Base-by-base conservation (phyloP, 2,113 vertebrate species). In the Leptobrachium leishanense region DNA sequence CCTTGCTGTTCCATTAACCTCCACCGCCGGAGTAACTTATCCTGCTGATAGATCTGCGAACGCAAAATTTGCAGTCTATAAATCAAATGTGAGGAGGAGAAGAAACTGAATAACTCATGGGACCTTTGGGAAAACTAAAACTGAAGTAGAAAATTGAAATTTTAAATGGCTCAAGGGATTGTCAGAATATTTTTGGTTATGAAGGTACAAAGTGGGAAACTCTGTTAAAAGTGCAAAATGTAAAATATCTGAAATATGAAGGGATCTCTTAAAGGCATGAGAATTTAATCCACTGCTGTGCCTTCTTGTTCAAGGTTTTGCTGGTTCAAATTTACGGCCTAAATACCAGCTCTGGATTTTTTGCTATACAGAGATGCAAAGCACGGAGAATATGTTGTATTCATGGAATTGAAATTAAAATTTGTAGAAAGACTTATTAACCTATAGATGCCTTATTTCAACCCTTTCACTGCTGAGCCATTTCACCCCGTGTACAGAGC, bases 1-100 rank as follows among this genome's bases (percentile, higher is more conserved):
- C 78, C 78, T 81, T 74, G 57, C 78, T 81, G 78, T 81, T 81
- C 72, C 78, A 81, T 81, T 81, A 81, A 81, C 78, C 78, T 81
- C 78, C 78, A 81, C 41, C 41, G 72, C 78, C 55, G 53, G 64
- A 74, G 72, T 81, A 74, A 81, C 71, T 81, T 81, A 71, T 81
- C 40, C 69, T 73, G 59, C 62, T 74, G 72, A 74, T 43, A 81
- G 42, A 81, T 81, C 50, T 74, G 42, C 55, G 20, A 31, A 72
- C 59, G 46, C 54, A 68, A 57, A 46, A 43, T 68, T 74, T 42
- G 74, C 43, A 62, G 64, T 68, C 78, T 57, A 81, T 81, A 74
- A 74, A 81, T 74, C 70, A 80, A 80, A 74, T 69, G 54, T 50
- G 50, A 74, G 63, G 53, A 59, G 63, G 70, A 74, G 40, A 39